phyloP scores from a whole-genome alignment of 2,113 vertebrate genomes.

The Percina caprodes region DNA sequence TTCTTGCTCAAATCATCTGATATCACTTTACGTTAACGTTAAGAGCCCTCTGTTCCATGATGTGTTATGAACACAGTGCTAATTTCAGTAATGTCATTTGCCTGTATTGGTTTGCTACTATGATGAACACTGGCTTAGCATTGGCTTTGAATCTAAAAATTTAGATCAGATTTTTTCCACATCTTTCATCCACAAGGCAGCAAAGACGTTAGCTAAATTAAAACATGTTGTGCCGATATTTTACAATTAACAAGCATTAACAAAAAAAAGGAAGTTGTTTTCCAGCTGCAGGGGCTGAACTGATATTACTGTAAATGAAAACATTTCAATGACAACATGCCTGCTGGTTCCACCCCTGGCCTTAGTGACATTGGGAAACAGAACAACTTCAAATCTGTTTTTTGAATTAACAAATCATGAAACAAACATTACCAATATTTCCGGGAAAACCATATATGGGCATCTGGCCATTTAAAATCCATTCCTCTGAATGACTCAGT shows the following conservation, averaged over 20 bases:
- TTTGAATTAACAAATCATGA: constrained; percentile 49
- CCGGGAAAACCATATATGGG: constrained; percentile 48
- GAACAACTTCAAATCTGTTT: constrained; percentile 21
- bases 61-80: constrained; percentile 18
- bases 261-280: constrained; percentile 55
- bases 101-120: background rate
- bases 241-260: constrained; percentile 33
- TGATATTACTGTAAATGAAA: constrained; percentile 44
- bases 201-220: background rate
- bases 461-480: constrained; percentile 44
- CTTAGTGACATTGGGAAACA: constrained; percentile 23
- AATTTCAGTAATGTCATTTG: constrained; percentile 5
- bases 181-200: background rate
- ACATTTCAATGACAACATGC: constrained; percentile 43
- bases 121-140: background rate
- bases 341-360: constrained; percentile 28
- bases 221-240: background rate
- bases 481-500: constrained; percentile 70
- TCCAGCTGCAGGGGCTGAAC: constrained; percentile 28
- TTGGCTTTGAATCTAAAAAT: background rate
- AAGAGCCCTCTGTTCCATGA: constrained; percentile 23
- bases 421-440: constrained; percentile 50
- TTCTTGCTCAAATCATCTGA: constrained; percentile 48
- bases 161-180: background rate
- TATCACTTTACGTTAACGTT: constrained; percentile 27